phyloP scores from a whole-genome alignment of 1,140 invertebrate species.

The Helicoverpa armigera region DNA sequence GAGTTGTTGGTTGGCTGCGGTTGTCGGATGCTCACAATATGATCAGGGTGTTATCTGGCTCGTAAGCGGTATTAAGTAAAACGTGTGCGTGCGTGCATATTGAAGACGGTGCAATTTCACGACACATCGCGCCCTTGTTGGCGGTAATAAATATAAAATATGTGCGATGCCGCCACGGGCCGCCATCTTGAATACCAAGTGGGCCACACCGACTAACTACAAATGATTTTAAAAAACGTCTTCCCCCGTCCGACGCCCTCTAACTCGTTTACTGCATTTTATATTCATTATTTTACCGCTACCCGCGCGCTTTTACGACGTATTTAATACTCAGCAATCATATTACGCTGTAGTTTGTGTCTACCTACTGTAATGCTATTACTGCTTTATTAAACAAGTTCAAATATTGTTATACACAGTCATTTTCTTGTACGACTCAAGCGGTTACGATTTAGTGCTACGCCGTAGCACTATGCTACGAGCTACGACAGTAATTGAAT shows the following conservation, averaged over 20 bases:
- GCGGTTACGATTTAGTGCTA: slow-evolving; percentile 37
- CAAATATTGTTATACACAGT: slow-evolving; percentile 36
- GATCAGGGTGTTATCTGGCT: slow-evolving; percentile 30
- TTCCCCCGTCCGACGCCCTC: slow-evolving; percentile 39
- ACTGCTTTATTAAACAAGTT: slow-evolving; percentile 47
- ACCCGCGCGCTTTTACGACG: slow-evolving; percentile 59
- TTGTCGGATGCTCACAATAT: neutral
- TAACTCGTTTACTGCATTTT: slow-evolving; percentile 68
- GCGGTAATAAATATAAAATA: slow-evolving; percentile 81
- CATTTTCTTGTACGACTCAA: neutral
- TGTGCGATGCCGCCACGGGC: slow-evolving; percentile 60
- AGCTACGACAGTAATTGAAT: neutral
- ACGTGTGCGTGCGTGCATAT: slow-evolving; percentile 56
- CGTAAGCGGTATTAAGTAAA: slow-evolving; percentile 43
- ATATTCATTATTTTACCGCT: slow-evolving; percentile 72
- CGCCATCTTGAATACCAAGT: slow-evolving; percentile 71
- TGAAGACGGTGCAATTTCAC: slow-evolving; percentile 71
- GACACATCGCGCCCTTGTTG: slow-evolving; percentile 63
- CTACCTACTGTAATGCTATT: slow-evolving; percentile 32
- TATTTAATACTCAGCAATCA: slow-evolving; percentile 60
- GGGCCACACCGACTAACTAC: slow-evolving; percentile 59
- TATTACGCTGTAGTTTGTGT: slow-evolving; percentile 41
- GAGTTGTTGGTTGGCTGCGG: neutral
- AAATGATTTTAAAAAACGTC: slow-evolving; percentile 75
- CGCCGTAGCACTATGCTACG: slow-evolving; percentile 43